phyloP scores from a whole-genome alignment of 2,888 invertebrate species.

The Rhamphomyia laevipes region DNA sequence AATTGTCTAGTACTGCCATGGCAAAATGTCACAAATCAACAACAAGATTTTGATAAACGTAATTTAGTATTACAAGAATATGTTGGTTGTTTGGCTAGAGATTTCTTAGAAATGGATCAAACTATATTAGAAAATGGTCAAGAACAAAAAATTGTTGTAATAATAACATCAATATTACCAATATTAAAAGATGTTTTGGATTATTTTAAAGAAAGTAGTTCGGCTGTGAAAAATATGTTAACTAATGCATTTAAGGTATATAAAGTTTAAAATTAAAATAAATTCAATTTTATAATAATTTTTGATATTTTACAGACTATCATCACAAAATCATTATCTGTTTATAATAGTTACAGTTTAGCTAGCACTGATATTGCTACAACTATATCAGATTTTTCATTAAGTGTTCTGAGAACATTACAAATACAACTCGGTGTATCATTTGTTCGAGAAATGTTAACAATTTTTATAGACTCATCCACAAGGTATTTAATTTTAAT shows the following conservation, averaged over 20 bases:
- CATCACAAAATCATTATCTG: constrained; percentile 32
- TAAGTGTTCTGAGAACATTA: constrained; percentile 32
- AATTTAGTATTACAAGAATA: constrained; percentile 30
- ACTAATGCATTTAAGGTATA: constrained; percentile 33
- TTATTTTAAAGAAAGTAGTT: constrained; percentile 32
- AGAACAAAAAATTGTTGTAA: constrained; percentile 28
- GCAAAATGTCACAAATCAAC: constrained; percentile 29
- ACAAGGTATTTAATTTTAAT: constrained; percentile 23
- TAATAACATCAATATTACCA: constrained; percentile 27
- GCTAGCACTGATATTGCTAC: constrained; percentile 30
- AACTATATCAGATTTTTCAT: constrained; percentile 32
- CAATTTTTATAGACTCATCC: constrained; percentile 33
- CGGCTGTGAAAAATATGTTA: constrained; percentile 34
- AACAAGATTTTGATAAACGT: constrained; percentile 32
- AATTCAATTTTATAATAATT: background rate
- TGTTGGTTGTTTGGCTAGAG: constrained; percentile 27
- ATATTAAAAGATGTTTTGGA: constrained; percentile 31
- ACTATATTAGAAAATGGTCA: constrained; percentile 18
- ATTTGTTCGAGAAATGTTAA: constrained; percentile 35
- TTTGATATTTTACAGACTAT: constrained; percentile 25
- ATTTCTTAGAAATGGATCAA: constrained; percentile 29
- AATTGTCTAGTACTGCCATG: constrained; percentile 36
- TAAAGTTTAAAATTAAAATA: background rate
- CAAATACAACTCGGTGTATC: constrained; percentile 33
- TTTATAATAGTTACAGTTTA: constrained; percentile 31